phyloP scores from a whole-genome alignment of 35 echinoderm and acorn worm genomes.

The Ophiothrix spiculata region DNA sequence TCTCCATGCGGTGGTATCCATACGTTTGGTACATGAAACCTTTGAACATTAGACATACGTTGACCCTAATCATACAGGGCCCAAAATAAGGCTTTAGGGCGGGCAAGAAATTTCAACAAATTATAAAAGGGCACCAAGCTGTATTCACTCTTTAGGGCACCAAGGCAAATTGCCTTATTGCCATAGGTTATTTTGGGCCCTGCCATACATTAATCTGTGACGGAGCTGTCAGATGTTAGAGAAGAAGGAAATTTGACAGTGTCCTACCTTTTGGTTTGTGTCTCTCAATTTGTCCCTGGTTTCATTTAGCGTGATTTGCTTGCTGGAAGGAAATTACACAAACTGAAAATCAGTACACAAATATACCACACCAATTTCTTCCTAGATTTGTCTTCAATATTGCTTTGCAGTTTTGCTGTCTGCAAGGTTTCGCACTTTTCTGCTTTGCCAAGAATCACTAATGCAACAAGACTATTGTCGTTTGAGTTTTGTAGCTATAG shows the following conservation, averaged over 20 bases:
- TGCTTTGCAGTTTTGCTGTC: neutral
- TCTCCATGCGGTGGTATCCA: no score
- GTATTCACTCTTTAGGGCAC: neutral
- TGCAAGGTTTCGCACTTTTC: neutral
- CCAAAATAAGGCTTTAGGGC: neutral
- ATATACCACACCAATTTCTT: neutral
- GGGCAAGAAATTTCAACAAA: neutral
- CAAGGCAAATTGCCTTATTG: neutral
- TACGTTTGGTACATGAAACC: no score
- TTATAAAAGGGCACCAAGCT: neutral
- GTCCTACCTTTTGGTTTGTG: conserved; percentile 83
- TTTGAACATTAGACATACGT: no score
- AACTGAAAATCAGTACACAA: no score
- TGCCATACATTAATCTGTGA: neutral
- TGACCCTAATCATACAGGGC: no score
- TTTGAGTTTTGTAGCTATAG: neutral
- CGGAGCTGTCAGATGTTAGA: neutral
- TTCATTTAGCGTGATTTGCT: conserved; percentile 96
- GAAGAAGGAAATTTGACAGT: neutral
- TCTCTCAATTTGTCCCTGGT: conserved; percentile 89
- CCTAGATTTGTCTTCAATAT: neutral
- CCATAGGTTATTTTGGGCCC: no score
- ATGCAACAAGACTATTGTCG: neutral
- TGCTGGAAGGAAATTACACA: conserved; percentile 43
- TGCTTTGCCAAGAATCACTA: neutral